Percentiles rank a stretch among this genome's conserved stretches.
Evolutionary conservation across 2,113 vertebrate species (phyloP).

Genomic region (Guaruba guarouba): DNA sequence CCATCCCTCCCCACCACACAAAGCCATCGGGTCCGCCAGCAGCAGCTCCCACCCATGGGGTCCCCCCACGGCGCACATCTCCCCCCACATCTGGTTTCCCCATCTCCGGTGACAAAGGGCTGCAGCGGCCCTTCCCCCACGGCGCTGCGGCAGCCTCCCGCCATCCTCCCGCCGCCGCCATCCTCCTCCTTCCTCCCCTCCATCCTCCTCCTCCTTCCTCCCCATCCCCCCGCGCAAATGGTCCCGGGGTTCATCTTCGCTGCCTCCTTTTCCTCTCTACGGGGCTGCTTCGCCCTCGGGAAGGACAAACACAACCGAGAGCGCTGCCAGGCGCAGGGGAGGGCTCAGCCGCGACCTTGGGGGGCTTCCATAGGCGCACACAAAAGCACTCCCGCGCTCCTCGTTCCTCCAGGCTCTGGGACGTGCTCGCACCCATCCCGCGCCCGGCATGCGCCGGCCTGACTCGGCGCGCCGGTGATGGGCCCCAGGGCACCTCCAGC

Average conservation of each 20-base stretch:
- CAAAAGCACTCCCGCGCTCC: not conserved
- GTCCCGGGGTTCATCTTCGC: not conserved
- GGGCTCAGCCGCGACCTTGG: not conserved
- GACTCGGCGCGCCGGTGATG: not conserved
- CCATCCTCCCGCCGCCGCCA: slow-evolving; percentile 2
- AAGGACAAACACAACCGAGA: not conserved
- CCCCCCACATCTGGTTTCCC: slow-evolving; percentile 40
- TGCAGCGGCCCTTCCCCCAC: slow-evolving; percentile 56
- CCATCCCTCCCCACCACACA: not conserved
- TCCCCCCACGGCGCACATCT: not conserved
- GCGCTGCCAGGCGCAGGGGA: not conserved
- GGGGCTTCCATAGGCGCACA: not conserved
- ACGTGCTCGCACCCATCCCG: slow-evolving; percentile 11
- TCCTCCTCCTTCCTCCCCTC: not conserved
- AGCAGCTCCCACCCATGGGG: not conserved
- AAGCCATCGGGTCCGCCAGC: not conserved
- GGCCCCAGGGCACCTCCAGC: not conserved
- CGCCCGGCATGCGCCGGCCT: not conserved
- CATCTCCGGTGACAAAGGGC: slow-evolving; percentile 57
- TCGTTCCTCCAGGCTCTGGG: not conserved
- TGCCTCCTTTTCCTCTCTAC: not conserved
- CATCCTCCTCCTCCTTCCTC: not conserved
- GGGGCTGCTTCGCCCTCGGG: not conserved
- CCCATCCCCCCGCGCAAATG: not conserved
- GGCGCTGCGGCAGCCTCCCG: slow-evolving; percentile 24